A percentile compares a stretch with the other conserved stretches of the same genome.
phyloP scores from a whole-genome alignment of 2,113 vertebrate species.

The Neotoma lepida region DNA sequence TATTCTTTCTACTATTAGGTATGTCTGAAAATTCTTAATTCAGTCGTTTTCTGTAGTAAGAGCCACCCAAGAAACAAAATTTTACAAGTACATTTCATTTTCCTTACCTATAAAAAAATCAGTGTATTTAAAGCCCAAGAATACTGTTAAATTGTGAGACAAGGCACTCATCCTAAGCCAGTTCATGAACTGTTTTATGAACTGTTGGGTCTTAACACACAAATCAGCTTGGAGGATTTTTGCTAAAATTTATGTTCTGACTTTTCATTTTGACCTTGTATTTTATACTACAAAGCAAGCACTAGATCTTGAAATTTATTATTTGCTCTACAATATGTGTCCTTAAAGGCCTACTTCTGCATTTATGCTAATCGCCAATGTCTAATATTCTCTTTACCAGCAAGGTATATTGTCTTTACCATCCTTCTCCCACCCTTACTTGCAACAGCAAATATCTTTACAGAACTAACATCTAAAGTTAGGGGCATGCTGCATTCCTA shows the following conservation, averaged over 20 bases:
- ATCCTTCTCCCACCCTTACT: not conserved
- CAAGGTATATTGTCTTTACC: not conserved
- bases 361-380: not conserved
- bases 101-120: slow-evolving; percentile 1
- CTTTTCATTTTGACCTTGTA: not conserved
- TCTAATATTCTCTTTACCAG: not conserved
- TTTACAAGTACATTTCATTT: not conserved
- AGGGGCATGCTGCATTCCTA: not conserved
- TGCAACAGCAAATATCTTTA: not conserved
- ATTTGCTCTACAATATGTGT: not conserved
- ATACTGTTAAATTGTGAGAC: not conserved
- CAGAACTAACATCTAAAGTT: not conserved
- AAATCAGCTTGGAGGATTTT: not conserved
- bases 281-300: slow-evolving; percentile 7
- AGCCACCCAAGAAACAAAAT: not conserved
- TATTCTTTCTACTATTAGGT: not conserved
- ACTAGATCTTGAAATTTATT: not conserved
- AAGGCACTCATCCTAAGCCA: not conserved
- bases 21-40: not conserved
- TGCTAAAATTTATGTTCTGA: not conserved
- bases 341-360: not conserved
- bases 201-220: not conserved
- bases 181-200: not conserved
- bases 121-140: not conserved
- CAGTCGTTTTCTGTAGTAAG: not conserved